A percentile compares a stretch with the other conserved stretches of the same genome.
Evolutionary conservation across 2,113 vertebrate genomes (phyloP).

Genomic region (Erpornis zantholeuca): DNA sequence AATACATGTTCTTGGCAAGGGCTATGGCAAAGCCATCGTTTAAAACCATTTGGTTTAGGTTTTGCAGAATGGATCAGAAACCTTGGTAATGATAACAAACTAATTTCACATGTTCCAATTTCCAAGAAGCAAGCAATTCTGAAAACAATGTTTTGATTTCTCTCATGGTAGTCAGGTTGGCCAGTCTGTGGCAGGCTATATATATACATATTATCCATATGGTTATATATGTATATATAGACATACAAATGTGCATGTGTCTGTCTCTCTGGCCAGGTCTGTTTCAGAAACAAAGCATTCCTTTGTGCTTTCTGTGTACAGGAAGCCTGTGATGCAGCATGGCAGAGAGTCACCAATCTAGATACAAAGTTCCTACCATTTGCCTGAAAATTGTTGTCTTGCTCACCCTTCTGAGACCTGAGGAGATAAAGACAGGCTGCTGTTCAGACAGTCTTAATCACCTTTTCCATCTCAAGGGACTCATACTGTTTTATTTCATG

Average conservation of each 20-base stretch:
- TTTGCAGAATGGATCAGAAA: neutral
- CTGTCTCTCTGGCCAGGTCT: neutral
- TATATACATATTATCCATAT: neutral
- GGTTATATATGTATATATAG: neutral
- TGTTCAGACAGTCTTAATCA: neutral
- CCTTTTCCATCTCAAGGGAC: accelerated
- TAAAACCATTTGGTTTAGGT: neutral
- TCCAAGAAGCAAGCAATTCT: neutral
- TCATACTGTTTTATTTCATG: neutral
- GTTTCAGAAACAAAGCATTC: neutral
- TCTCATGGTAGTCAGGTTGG: neutral
- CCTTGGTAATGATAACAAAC: neutral
- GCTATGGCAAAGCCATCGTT: neutral
- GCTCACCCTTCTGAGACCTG: neutral
- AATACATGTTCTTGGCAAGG: neutral
- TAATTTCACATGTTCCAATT: neutral
- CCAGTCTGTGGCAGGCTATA: neutral
- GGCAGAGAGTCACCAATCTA: neutral
- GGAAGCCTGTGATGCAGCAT: neutral
- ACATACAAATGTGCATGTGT: neutral
- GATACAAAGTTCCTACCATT: neutral
- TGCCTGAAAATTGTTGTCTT: neutral
- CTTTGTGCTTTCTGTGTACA: neutral
- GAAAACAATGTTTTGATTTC: neutral
- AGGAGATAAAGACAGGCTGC: neutral